Percentiles rank a stretch among this genome's conserved stretches.
These are phyloP conservation scores for Atherix ibis DNA, from an alignment of 2,888 invertebrate species.

Conservation along the genomic window DNA sequence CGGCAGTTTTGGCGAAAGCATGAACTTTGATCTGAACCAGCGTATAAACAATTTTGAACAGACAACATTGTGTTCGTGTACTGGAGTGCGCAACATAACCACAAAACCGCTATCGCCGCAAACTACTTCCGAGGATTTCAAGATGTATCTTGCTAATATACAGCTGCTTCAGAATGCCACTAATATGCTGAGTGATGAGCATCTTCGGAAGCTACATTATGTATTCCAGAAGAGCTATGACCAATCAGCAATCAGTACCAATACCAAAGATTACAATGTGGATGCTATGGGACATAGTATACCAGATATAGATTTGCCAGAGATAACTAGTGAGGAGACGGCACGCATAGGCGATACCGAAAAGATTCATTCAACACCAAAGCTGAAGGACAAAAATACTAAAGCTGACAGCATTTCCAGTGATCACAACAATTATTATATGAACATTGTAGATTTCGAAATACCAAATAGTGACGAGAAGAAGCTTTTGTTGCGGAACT, in stretches of 20 bases:
- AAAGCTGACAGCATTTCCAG: neutral
- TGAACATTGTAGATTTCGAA: too few relatives aligned
- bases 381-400: neutral
- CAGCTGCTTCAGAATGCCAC: constrained; percentile 57
- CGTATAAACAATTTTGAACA: constrained; percentile 14
- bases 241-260: constrained; percentile 16
- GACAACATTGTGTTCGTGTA: constrained; percentile 28
- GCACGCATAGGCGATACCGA: neutral
- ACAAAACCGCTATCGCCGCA: constrained; percentile 50
- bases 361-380: neutral
- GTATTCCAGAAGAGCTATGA: constrained; percentile 42
- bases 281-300: neutral
- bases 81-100: constrained; percentile 37
- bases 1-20: too few relatives aligned
- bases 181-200: constrained; percentile 43
- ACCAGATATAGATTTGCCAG: neutral
- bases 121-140: constrained; percentile 51
- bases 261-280: neutral
- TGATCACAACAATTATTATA: too few relatives aligned
- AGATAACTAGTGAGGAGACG: neutral
- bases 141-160: constrained; percentile 53
- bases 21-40: too few relatives aligned
- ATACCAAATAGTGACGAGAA: constrained; percentile 44
- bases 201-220: constrained; percentile 41
- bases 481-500: constrained; percentile 43